Evolutionary conservation across 1,140 invertebrate species (phyloP), one percentile per base, ranked within the genome.

Genomic region (Andricus grossulariae): DNA sequence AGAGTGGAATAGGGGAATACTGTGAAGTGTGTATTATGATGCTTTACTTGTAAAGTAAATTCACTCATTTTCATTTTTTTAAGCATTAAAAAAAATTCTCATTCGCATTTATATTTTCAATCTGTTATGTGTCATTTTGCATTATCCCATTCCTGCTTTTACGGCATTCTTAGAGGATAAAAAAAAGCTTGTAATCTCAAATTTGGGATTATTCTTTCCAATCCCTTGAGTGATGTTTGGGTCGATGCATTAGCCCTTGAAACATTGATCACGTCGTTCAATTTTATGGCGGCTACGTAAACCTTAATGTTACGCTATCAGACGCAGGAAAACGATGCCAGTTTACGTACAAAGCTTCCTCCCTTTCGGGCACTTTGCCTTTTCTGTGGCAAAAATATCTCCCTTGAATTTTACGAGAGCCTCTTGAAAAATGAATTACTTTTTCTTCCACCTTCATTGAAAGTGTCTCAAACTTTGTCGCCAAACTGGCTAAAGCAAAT

Each of bases 191-290:
- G 25, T 0, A 32, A 32, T 5, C 3, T 32, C 3, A 32, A 32
- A 32, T 32, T 32, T 32, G 57, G 57, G 57, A 66, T 15, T 66
- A 66, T 66, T 66, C 57, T 11, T 39, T 66, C 21, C 15, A 66
- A 32, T 66, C 57, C 57, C 57, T 66, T 66, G 25, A 66, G 57
- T 66, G 57, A 66, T 25, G 21, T 66, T 66, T 66, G 39, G 57
- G 57, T 66, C 13, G 57, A 25, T 66, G 57, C 57, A 66, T 66
- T 66, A 66, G 25, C 57, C 25, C 57, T 66, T 66, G 57, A 66
- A 66, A 66, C 57, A 66, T 66, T 66, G 57, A 66, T 66, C 57
- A 66, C 57, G 57, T 66, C 57, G 57, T 66, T 66, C 21, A 66
- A 66, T 66, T 32, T 66, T 32, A 66, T 25, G 57, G 39, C 57